phyloP scores from a whole-genome alignment of 1,140 invertebrate genomes.

The Holotrichia oblita region DNA sequence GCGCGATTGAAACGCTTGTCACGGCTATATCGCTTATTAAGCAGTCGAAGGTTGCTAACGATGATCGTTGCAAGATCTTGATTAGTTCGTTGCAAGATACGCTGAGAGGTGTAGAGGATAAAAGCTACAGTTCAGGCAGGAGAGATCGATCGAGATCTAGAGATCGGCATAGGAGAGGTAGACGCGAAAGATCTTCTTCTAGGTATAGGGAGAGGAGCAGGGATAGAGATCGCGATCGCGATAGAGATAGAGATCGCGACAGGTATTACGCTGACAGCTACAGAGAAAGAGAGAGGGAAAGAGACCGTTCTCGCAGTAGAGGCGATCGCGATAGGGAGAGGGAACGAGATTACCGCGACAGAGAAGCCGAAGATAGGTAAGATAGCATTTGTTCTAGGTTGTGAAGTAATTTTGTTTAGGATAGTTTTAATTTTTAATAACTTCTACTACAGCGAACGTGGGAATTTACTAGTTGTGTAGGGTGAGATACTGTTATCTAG shows the following conservation, averaged over 20 bases:
- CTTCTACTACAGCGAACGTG: no score
- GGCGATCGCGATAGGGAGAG: slow-evolving; percentile 61
- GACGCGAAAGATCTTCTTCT: slow-evolving; percentile 82
- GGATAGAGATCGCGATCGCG: slow-evolving; percentile 65
- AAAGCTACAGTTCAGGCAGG: slow-evolving; percentile 84
- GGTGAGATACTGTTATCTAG: no score
- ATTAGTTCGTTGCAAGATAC: slow-evolving; percentile 98
- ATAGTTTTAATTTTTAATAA: no score
- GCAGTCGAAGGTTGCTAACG: slow-evolving; percentile 96
- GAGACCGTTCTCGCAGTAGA: slow-evolving; percentile 62
- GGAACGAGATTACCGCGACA: slow-evolving; percentile 67
- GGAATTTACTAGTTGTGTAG: no score
- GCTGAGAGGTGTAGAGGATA: slow-evolving; percentile 94
- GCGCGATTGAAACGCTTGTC: slow-evolving; percentile 97
- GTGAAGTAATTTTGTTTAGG: background rate
- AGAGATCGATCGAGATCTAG: slow-evolving; percentile 74
- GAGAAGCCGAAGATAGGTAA: slow-evolving; percentile 58
- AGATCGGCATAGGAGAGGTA: slow-evolving; percentile 76
- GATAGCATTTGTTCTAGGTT: background rate
- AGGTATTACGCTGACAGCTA: slow-evolving; percentile 61
- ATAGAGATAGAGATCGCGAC: slow-evolving; percentile 60
- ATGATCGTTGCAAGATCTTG: slow-evolving; percentile 98
- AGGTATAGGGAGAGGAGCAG: slow-evolving; percentile 78
- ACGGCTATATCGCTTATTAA: slow-evolving; percentile 99
- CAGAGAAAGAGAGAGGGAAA: slow-evolving; percentile 60